Evolutionary conservation across 2,113 vertebrate species (phyloP), one percentile per base, ranked within the genome.

Genomic region (Oryzias woworae): DNA sequence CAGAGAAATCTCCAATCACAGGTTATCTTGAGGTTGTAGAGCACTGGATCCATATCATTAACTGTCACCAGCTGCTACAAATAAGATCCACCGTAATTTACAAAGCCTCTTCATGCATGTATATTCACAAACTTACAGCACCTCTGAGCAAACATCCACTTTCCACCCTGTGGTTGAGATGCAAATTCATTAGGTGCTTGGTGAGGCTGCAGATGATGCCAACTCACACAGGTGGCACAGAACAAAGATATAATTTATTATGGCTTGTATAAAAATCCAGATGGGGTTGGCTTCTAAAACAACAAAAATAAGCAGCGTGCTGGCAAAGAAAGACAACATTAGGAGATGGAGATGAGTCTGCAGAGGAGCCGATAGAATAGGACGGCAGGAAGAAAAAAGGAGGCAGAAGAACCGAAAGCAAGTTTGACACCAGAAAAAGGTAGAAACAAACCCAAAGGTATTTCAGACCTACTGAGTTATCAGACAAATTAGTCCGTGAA

Each of bases 171-270:
- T 24, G 5, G 80, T 66, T 54, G 62, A 58, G 61, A 72, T 81
- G 72, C 75, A 73, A 80, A 85, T 77, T 71, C 63, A 82, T 85
- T 82, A 83, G 53, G 58, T 55, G 62, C 74, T 83, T 71, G 78
- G 77, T 80, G 82, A 78, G 69, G 68, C 64, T 52, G 61, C 53
- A 62, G 66, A 64, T 52, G 65, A 73, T 71, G 78, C 77, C 83
- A 79, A 76, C 78, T 80, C 80, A 88, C 81, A 84, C 81, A 85
- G 82, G 82, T 90, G 87, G 87, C 77, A 73, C 81, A 52, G 73
- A 71, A 71, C 79, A 73, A 47, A 80, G 71, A 86, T 75, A 81
- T 60, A 75, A 78, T 76, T 82, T 85, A 78, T 85, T 90, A 83
- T 71, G 79, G 78, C 69, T 76, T 78, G 84, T 77, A 83, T 62